Evolutionary conservation across 2,797 vertebrate genomes (phyloP).

Genomic region (Pangasius mekongensis): DNA sequence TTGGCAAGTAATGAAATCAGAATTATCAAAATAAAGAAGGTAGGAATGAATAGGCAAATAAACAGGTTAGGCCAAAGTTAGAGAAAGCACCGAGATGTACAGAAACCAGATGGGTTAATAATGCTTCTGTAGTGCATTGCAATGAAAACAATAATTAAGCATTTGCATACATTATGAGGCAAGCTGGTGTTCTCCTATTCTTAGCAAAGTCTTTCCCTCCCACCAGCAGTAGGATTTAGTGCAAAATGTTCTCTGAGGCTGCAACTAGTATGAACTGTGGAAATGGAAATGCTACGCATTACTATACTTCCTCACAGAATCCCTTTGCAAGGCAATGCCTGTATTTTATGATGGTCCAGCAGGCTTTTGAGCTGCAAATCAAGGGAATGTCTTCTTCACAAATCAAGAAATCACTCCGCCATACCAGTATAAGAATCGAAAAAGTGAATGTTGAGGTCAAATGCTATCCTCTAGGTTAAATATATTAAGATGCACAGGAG

Average conservation of each 20-base stretch:
- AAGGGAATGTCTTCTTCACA: conserved; percentile 25
- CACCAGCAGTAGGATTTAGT: conserved; percentile 69
- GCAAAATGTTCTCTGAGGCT: conserved; percentile 69
- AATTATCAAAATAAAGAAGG: conserved; percentile 45
- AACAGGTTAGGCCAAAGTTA: conserved; percentile 53
- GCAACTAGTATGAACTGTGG: conserved; percentile 62
- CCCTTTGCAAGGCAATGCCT: conserved; percentile 23
- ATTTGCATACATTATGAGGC: conserved; percentile 76
- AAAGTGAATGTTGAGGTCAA: conserved; percentile 30
- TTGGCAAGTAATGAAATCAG: conserved; percentile 64
- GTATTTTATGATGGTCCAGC: conserved; percentile 13
- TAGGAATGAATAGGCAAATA: conserved; percentile 46
- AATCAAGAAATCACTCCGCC: neutral
- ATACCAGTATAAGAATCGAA: conserved; percentile 19
- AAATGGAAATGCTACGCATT: conserved; percentile 62
- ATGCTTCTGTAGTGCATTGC: conserved; percentile 56
- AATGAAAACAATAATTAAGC: conserved; percentile 61
- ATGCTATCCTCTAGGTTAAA: conserved; percentile 18
- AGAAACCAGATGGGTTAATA: conserved; percentile 45
- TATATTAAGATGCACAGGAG: conserved; percentile 42
- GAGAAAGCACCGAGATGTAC: conserved; percentile 38
- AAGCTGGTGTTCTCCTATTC: conserved; percentile 68
- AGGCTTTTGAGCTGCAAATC: conserved; percentile 37
- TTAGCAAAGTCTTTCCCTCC: conserved; percentile 51
- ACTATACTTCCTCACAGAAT: conserved; percentile 25